Conservation (phyloP, 2,113 vertebrate genomes). For the Platycercus adscitus region DNA sequence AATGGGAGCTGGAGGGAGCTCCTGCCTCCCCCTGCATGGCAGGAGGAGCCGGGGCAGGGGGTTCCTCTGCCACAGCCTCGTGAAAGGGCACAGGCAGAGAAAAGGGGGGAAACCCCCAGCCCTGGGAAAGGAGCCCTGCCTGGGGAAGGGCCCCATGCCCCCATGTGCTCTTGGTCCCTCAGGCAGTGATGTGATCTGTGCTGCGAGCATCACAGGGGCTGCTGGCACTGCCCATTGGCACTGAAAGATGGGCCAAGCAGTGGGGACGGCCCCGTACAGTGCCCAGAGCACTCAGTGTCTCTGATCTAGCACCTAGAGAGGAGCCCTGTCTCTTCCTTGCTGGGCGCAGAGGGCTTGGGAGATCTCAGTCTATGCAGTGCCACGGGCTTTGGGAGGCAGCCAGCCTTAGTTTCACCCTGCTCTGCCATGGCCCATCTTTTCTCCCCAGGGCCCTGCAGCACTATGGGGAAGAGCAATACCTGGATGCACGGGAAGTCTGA, state of each 20-base stretch:
- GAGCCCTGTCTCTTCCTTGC: background rate
- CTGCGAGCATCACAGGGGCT: background rate
- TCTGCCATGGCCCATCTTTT: background rate
- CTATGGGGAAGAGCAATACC: background rate
- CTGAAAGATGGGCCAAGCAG: background rate
- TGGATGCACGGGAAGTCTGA: constrained; percentile 49
- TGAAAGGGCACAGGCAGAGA: background rate
- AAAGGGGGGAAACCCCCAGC: background rate
- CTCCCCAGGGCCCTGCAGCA: background rate
- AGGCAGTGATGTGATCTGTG: background rate
- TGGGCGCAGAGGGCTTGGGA: background rate
- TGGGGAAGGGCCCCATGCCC: background rate
- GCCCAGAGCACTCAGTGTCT: background rate
- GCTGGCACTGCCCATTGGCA: background rate
- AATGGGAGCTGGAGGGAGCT: background rate
- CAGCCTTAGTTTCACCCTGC: background rate
- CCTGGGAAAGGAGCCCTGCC: background rate
- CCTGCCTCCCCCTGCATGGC: background rate
- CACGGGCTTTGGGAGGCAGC: background rate
- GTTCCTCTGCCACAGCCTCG: background rate
- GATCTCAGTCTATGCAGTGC: background rate
- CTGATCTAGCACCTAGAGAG: background rate
- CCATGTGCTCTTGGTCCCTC: background rate
- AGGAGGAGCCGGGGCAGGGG: background rate
- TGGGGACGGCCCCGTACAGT: background rate